Evolutionary conservation across 2,888 invertebrate genomes (phyloP).

Genomic region (Ptilodon capucinus): DNA sequence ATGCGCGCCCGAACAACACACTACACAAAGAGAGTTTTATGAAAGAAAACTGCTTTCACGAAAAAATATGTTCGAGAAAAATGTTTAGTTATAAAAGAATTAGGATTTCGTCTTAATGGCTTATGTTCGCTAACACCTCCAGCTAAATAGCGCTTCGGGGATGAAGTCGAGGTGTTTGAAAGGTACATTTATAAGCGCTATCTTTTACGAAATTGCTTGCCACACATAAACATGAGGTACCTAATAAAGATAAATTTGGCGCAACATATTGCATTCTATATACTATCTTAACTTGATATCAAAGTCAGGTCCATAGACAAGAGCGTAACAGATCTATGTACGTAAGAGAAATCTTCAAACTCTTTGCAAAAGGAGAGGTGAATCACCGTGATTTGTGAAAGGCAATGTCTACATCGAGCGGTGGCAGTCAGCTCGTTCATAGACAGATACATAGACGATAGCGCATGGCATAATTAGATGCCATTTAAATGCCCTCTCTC

Average conservation of each 20-base stretch:
- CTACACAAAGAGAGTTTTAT: slow-evolving; percentile 36
- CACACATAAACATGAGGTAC: background rate
- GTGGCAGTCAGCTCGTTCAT: no score
- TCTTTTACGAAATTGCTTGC: background rate
- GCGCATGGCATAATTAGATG: background rate
- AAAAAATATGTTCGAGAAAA: slow-evolving; percentile 15
- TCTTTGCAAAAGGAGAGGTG: no score
- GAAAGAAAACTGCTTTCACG: slow-evolving; percentile 42
- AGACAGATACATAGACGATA: no score
- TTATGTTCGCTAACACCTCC: slow-evolving; percentile 6
- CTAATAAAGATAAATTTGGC: no score
- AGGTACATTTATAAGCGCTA: background rate
- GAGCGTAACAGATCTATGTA: no score
- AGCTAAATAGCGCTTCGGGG: background rate
- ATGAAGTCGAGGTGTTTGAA: background rate
- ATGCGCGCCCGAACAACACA: slow-evolving; percentile 30
- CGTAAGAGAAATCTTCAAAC: no score
- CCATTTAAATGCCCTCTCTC: background rate
- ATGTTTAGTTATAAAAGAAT: slow-evolving; percentile 11
- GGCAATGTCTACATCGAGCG: no score
- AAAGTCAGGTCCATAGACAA: no score
- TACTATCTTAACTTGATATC: no score
- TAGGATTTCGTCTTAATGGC: slow-evolving; percentile 21
- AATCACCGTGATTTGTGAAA: no score
- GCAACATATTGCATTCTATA: no score